phyloP scores from a whole-genome alignment of 2,113 vertebrate genomes.

The Rhynchomys soricoides region DNA sequence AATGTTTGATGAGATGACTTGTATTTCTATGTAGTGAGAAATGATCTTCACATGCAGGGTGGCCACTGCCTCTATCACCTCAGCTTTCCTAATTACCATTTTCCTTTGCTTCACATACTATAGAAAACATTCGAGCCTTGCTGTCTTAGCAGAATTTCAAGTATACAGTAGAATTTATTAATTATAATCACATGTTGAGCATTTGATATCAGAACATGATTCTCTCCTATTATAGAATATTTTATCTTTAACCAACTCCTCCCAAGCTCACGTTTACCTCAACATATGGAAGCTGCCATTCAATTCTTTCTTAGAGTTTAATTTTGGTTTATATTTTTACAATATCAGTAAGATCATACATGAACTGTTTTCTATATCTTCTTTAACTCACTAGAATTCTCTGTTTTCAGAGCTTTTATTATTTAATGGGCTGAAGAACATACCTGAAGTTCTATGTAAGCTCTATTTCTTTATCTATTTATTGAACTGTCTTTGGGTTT shows the following conservation, averaged over 20 bases:
- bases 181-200: background rate
- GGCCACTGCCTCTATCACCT: background rate
- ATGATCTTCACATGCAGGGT: background rate
- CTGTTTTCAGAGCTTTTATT: background rate
- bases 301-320: background rate
- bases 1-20: background rate
- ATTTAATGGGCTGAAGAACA: background rate
- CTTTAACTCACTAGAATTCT: background rate
- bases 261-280: rapidly evolving
- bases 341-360: background rate
- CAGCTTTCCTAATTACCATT: background rate
- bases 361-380: background rate
- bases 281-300: background rate
- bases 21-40: background rate
- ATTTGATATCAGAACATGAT: background rate
- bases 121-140: background rate
- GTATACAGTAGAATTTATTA: background rate
- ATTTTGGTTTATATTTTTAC: background rate
- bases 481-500: background rate
- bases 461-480: background rate
- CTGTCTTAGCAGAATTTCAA: background rate
- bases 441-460: background rate
- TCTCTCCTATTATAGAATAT: background rate
- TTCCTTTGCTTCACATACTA: background rate
- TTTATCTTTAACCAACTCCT: background rate